These are phyloP conservation scores for Drymodes brunneopygia DNA, from an alignment of 2,113 vertebrate genomes.

Conservation along the genomic window DNA sequence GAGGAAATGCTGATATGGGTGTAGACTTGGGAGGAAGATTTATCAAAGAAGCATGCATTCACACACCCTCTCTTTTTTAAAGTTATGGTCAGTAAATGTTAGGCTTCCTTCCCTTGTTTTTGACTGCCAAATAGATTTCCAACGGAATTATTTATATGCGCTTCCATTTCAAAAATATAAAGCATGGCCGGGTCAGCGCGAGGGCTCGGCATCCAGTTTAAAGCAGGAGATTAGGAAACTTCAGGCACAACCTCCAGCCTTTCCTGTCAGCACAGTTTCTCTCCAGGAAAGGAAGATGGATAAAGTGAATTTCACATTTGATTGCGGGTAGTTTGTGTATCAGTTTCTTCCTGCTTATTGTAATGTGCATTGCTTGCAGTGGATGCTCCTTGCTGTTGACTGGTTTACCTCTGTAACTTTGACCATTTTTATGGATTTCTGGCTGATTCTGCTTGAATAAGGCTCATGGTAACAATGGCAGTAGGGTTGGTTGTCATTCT, in stretches of 20 bases:
- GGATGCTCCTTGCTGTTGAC: not conserved
- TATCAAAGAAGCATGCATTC: slow-evolving; percentile 53
- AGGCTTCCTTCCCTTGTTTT: slow-evolving; percentile 58
- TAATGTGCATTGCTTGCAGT: not conserved
- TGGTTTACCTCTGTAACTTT: not conserved
- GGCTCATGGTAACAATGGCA: not conserved
- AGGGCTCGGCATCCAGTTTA: not conserved
- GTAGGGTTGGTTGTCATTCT: not conserved
- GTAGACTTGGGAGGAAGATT: slow-evolving; percentile 48
- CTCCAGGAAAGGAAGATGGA: not conserved
- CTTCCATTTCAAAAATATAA: slow-evolving; percentile 1
- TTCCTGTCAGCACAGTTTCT: not conserved
- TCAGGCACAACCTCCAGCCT: not conserved
- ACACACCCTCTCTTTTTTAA: slow-evolving; percentile 51
- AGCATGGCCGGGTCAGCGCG: not conserved
- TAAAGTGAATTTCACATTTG: not conserved
- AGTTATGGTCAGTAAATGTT: slow-evolving; percentile 45
- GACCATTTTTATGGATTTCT: not conserved
- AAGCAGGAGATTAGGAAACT: not conserved
- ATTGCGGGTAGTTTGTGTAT: accelerated
- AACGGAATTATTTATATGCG: slow-evolving; percentile 13
- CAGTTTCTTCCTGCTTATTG: not conserved
- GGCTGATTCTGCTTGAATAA: not conserved
- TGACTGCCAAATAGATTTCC: slow-evolving; percentile 27
- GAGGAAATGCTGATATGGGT: slow-evolving; percentile 63